Base-by-base conservation (phyloP, 2,113 vertebrate genomes). In the Carettochelys insculpta region DNA sequence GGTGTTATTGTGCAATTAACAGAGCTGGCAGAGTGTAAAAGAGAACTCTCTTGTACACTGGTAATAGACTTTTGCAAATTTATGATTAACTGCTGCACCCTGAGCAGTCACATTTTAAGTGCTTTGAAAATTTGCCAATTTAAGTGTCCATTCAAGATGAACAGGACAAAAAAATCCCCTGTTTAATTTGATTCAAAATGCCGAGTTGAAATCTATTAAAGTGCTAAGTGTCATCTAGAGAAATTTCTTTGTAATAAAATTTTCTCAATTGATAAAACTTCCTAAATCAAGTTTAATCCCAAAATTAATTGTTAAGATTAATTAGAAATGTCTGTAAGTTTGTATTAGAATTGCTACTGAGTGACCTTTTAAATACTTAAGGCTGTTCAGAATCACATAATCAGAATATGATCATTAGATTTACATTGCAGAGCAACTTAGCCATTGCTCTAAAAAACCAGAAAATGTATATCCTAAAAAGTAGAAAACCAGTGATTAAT, bases 401-500 rank as follows among this genome's bases (percentile, higher is more conserved):
- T 86, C 43, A 89, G 17, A 92, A 83, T 52, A 75, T 3, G 51
- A 79, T 88, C 85, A 90, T 82, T 90, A 2, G 9, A 56, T 83
- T 95, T 95, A 47, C 56, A 91, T 89, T 84, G 80, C 83, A 83
- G 65, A 93, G 56, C 13, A 91, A 75, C 27, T 87, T 3, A 51
- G 52, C 92, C 93, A 91, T 27, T 88, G 87, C 13, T 9, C 76
- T 53, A 17, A 7, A 76, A 51, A 38, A 92, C 86, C 38, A 90
- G 86, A 92, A 92, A 91, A 71, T 10, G 20, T 43, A 31, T 82
- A 56, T 89, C 87, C 87, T 92, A 88, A 95, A 92, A 45, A 80
- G 56, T 17, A 91, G 84, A 41, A 90, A 94, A 95, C 85, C 16
- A 80, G 87, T 90, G 92, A 96, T 93, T 97, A 90, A 96, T 96